Evolutionary conservation across 2,797 vertebrate genomes (phyloP).

Genomic region (Cirrhinus molitorella): DNA sequence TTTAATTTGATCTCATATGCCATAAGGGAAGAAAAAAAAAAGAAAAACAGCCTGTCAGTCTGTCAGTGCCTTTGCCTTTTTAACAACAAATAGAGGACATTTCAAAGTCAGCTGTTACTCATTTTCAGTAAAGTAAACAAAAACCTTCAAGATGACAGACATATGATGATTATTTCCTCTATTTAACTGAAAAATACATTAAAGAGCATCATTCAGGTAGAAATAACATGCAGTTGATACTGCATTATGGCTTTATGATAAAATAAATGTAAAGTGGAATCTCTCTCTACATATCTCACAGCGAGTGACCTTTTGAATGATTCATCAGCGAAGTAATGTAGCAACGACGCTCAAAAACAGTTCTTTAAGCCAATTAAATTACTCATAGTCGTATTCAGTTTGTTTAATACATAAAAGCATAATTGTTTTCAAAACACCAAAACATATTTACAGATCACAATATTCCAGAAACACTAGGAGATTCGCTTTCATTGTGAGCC

Average conservation of each 20-base stretch:
- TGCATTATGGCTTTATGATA: neutral
- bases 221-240: neutral
- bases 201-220: neutral
- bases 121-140: constrained; percentile 2
- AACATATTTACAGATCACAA: constrained; percentile 15
- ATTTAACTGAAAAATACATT: neutral
- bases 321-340: neutral
- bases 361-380: neutral
- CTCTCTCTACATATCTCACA: neutral
- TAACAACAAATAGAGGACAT: neutral
- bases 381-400: neutral
- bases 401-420: constrained; percentile 5
- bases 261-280: neutral
- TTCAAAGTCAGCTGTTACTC: neutral
- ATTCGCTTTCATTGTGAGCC: constrained; percentile 3
- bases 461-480: constrained; percentile 22
- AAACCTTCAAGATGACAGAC: neutral
- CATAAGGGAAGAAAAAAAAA: neutral
- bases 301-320: constrained; percentile 22
- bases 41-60: neutral
- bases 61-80: neutral
- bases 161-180: neutral
- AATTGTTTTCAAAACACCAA: neutral
- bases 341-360: neutral
- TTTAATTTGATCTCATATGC: neutral